A percentile compares a stretch with the other conserved stretches of the same genome.
phyloP scores from a whole-genome alignment of 1,140 invertebrate species.

The Goniozus legneri region DNA sequence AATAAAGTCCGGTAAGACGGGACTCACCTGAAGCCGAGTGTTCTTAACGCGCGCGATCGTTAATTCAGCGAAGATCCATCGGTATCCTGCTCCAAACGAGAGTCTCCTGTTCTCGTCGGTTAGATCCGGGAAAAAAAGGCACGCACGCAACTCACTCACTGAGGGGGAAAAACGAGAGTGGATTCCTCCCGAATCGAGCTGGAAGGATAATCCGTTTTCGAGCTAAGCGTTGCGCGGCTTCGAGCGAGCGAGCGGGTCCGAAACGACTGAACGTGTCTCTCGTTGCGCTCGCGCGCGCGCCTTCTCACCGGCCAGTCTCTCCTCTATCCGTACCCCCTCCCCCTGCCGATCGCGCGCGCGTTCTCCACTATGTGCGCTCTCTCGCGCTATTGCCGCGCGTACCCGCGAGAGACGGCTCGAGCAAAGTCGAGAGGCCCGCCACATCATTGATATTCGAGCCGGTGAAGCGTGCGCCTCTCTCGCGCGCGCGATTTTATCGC shows the following conservation, averaged over 20 bases:
- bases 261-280: conserved; percentile 19
- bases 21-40: not conserved
- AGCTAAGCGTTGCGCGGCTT: too few relatives aligned
- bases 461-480: not conserved
- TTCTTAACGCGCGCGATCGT: not conserved
- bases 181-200: not conserved
- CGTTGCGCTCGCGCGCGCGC: conserved; percentile 10
- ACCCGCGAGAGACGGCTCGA: not conserved
- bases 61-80: not conserved
- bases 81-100: not conserved
- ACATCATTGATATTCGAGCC: not conserved
- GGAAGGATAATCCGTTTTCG: not conserved
- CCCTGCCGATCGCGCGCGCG: not conserved
- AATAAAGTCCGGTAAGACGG: not conserved
- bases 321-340: conserved; percentile 16
- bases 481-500: not conserved
- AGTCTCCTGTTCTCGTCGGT: not conserved
- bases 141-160: not conserved
- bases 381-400: too few relatives aligned
- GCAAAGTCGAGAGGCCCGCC: not conserved
- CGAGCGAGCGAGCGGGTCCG: conserved; percentile 23
- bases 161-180: not conserved
- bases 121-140: not conserved
- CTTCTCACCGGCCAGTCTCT: conserved; percentile 16
- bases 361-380: too few relatives aligned